phyloP scores from a whole-genome alignment of 2,888 invertebrate genomes.

The Dynastes tityus region DNA sequence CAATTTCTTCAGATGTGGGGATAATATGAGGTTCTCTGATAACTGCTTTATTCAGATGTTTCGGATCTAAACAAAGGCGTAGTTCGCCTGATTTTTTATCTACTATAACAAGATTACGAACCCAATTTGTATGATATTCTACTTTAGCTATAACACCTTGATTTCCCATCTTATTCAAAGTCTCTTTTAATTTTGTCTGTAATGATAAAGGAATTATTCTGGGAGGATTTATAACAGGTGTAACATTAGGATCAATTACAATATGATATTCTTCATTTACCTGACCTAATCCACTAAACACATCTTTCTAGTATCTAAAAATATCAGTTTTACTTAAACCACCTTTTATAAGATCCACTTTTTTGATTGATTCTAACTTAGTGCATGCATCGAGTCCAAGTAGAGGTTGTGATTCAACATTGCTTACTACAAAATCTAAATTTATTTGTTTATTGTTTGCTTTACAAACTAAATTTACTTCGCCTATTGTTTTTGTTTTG shows the following conservation, averaged over 20 bases:
- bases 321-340: background rate
- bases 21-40: conserved; percentile 47
- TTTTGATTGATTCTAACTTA: background rate
- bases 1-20: conserved; percentile 57
- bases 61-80: conserved; percentile 28
- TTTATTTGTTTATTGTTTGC: background rate
- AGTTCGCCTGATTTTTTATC: conserved; percentile 27
- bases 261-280: conserved; percentile 15
- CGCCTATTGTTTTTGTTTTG: background rate
- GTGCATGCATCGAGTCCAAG: background rate
- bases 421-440: conserved; percentile 1
- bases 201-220: conserved; percentile 24
- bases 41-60: conserved; percentile 21
- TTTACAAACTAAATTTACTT: conserved; percentile 1
- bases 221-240: conserved; percentile 10
- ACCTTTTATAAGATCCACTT: background rate
- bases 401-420: conserved; percentile 9
- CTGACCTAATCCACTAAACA: conserved; percentile 7
- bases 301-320: background rate
- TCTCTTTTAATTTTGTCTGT: conserved; percentile 10
- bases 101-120: conserved; percentile 3
- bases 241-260: background rate
- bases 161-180: conserved; percentile 6
- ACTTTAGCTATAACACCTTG: conserved; percentile 21
- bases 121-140: conserved; percentile 19